Percentiles rank a stretch among this genome's conserved stretches.
phyloP scores from a whole-genome alignment of 2,113 vertebrate genomes.

The Cephalopterus ornatus region DNA sequence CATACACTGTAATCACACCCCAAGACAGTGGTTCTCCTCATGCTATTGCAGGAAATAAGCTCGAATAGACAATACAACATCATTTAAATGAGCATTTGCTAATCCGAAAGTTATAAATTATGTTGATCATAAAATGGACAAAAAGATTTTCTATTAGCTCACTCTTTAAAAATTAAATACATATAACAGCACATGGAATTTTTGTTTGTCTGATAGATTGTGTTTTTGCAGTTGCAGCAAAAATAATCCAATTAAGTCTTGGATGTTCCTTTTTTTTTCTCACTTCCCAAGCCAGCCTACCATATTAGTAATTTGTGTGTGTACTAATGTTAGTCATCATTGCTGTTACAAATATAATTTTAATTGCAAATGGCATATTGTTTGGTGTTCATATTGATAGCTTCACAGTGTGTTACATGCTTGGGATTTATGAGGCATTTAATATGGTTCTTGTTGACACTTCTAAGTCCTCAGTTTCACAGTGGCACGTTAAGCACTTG shows the following conservation, averaged over 20 bases:
- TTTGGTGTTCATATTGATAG: neutral
- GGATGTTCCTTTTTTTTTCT: neutral
- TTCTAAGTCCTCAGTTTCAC: neutral
- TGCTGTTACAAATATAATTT: neutral
- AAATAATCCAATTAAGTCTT: neutral
- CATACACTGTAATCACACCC: neutral
- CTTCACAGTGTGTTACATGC: neutral
- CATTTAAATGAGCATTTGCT: neutral
- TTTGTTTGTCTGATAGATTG: neutral
- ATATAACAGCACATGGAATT: neutral
- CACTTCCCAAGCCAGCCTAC: neutral
- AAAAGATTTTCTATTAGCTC: neutral
- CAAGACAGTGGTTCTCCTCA: accelerated
- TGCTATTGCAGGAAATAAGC: neutral
- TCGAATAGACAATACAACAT: neutral
- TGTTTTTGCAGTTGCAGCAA: neutral
- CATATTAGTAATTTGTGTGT: neutral
- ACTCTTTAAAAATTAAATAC: neutral
- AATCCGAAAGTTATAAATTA: neutral
- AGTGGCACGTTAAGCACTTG: neutral
- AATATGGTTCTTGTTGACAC: neutral
- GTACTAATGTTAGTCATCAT: neutral
- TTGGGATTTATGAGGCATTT: neutral
- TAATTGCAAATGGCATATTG: neutral
- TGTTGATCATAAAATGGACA: neutral